Conservation (phyloP, 2,797 vertebrate genomes). For the Distichodus sexfasciatus region DNA sequence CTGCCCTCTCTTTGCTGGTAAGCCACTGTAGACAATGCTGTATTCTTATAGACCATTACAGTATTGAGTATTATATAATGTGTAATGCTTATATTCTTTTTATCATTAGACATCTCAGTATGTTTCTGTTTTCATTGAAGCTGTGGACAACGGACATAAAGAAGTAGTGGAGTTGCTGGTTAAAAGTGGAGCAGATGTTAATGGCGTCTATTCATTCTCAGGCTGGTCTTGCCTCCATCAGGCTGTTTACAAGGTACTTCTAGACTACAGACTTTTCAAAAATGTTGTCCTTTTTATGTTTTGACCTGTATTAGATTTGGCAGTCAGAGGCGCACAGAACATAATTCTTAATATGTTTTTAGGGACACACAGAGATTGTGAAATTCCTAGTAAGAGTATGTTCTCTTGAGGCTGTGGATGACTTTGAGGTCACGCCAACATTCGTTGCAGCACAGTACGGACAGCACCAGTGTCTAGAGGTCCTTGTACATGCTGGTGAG, state of each 20-base stretch:
- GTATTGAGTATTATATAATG: too few species aligned
- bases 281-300: background rate
- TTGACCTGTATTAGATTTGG: background rate
- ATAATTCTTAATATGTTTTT: constrained; percentile 19
- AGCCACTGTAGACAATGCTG: too few species aligned
- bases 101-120: constrained; percentile 6
- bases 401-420: constrained; percentile 74
- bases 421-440: constrained; percentile 79
- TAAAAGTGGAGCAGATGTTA: constrained; percentile 76
- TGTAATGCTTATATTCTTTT: too few species aligned
- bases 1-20: constrained; percentile 88
- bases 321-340: background rate
- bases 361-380: constrained; percentile 74
- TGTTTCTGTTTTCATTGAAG: constrained; percentile 59
- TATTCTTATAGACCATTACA: too few species aligned
- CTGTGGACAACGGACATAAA: constrained; percentile 76
- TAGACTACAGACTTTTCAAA: background rate
- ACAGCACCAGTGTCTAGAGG: constrained; percentile 67
- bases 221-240: constrained; percentile 94
- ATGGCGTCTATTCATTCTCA: constrained; percentile 82
- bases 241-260: constrained; percentile 84
- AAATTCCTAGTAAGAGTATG: constrained; percentile 64
- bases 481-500: constrained; percentile 71
- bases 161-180: constrained; percentile 78
- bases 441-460: constrained; percentile 90